phyloP scores from a whole-genome alignment of 2,888 invertebrate genomes.

The Plagodis pulveraria region DNA sequence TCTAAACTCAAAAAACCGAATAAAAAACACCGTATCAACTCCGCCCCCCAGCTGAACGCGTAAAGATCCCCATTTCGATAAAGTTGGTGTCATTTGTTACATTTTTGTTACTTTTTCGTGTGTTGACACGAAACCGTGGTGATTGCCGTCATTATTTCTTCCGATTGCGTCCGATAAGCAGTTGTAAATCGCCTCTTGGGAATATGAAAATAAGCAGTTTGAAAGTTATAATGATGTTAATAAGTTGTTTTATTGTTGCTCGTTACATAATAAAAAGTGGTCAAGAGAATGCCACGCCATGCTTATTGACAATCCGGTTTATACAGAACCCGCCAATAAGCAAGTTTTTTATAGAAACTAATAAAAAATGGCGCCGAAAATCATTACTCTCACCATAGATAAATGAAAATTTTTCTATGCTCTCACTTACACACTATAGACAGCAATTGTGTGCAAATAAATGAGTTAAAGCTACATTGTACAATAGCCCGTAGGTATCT shows the following conservation, averaged over 20 bases:
- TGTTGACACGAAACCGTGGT: conserved; percentile 74
- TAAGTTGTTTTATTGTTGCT: conserved; percentile 17
- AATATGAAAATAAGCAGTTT: conserved; percentile 48
- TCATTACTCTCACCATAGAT: too few relatives aligned
- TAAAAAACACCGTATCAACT: conserved; percentile 27
- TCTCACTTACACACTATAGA: too few relatives aligned
- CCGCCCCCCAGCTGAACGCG: conserved; percentile 39
- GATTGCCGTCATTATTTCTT: conserved; percentile 65
- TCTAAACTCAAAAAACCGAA: conserved; percentile 35
- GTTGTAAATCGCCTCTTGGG: conserved; percentile 39
- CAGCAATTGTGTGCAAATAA: too few relatives aligned
- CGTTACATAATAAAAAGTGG: background rate
- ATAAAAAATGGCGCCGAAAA: too few relatives aligned
- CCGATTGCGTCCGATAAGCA: conserved; percentile 65
- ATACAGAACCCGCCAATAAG: too few relatives aligned
- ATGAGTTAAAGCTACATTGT: too few relatives aligned
- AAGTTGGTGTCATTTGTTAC: conserved; percentile 72
- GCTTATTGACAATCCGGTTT: too few relatives aligned
- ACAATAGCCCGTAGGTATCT: too few relatives aligned
- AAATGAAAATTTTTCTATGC: too few relatives aligned
- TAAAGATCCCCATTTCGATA: conserved; percentile 66
- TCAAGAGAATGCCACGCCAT: too few relatives aligned
- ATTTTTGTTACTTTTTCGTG: conserved; percentile 42
- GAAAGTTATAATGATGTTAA: conserved; percentile 27
- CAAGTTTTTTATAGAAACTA: too few relatives aligned